Percentiles rank a stretch among this genome's conserved stretches.
phyloP scores from a whole-genome alignment of 1,140 invertebrate species.

The Bombyx mandarina region DNA sequence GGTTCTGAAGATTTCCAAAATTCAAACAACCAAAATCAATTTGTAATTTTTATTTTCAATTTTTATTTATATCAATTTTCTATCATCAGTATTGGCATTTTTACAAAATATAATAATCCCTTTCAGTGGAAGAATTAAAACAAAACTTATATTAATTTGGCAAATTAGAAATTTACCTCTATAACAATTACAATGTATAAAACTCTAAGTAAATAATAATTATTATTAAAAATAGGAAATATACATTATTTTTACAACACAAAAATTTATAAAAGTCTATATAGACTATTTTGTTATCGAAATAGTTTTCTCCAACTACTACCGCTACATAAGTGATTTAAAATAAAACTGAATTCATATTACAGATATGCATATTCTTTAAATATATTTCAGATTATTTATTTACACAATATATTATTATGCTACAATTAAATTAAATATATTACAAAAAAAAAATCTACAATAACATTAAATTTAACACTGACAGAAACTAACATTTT shows the following conservation, averaged over 20 bases:
- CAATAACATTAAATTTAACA: conserved; percentile 18
- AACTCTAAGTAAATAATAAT: conserved; percentile 55
- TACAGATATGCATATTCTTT: conserved; percentile 37
- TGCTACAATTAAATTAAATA: conserved; percentile 23
- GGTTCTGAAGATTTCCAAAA: conserved; percentile 7
- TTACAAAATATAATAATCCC: conserved; percentile 64
- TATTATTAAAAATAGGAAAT: conserved; percentile 34
- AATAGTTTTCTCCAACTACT: conserved; percentile 41
- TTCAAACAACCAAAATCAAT: conserved; percentile 45
- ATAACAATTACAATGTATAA: conserved; percentile 58
- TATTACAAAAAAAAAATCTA: conserved; percentile 43
- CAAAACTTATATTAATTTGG: conserved; percentile 66
- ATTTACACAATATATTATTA: conserved; percentile 46
- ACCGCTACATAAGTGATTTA: conserved; percentile 30
- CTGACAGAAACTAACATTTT: too few species aligned
- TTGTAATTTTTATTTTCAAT: conserved; percentile 66
- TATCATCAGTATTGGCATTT: conserved; percentile 55
- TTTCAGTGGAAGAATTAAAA: conserved; percentile 65
- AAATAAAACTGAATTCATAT: conserved; percentile 34
- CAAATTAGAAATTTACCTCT: conserved; percentile 56
- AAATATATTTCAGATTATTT: conserved; percentile 40
- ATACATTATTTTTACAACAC: conserved; percentile 64
- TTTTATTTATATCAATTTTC: conserved; percentile 58
- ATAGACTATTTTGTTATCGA: conserved; percentile 41
- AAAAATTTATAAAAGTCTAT: conserved; percentile 28